Evolutionary conservation across 2,113 vertebrate genomes (phyloP).

Genomic region (Urocolius indicus): DNA sequence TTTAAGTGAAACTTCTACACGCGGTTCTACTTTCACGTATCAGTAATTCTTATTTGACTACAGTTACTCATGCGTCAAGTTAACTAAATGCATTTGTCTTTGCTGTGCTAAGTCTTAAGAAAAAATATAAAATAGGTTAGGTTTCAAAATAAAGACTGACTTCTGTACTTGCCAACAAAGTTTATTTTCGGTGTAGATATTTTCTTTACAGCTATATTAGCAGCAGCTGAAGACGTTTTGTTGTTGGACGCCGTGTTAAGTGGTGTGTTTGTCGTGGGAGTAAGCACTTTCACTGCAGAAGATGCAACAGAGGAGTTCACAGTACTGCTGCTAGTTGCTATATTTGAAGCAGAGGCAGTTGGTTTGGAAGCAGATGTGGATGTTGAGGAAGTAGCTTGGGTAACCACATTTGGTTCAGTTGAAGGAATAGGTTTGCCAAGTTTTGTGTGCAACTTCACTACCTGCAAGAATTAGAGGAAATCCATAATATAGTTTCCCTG

Average conservation of each 20-base stretch:
- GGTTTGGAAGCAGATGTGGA: constrained; percentile 86
- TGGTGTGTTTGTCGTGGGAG: constrained; percentile 77
- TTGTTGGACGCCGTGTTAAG: constrained; percentile 75
- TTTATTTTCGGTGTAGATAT: constrained; percentile 95
- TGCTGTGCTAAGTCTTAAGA: background rate
- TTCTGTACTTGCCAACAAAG: constrained; percentile 91
- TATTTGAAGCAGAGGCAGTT: constrained; percentile 80
- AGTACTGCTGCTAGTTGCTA: constrained; percentile 79
- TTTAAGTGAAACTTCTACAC: background rate
- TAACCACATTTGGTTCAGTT: constrained; percentile 94
- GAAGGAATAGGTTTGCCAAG: constrained; percentile 98
- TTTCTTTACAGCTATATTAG: constrained; percentile 88
- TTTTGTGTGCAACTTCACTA: constrained; percentile 98
- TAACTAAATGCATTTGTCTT: background rate
- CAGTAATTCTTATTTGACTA: background rate
- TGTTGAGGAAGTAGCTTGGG: constrained; percentile 85
- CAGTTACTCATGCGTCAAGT: background rate
- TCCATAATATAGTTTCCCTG: background rate
- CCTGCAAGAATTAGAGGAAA: constrained; percentile 75
- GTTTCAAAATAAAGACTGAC: constrained; percentile 54
- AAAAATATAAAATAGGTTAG: background rate
- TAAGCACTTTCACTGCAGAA: constrained; percentile 81
- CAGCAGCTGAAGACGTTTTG: constrained; percentile 74
- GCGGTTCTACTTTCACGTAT: background rate
- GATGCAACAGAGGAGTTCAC: constrained; percentile 80